Evolutionary conservation across 2,797 vertebrate genomes (phyloP), one percentile per base, ranked within the genome.

Genomic region (Glossophaga mutica): DNA sequence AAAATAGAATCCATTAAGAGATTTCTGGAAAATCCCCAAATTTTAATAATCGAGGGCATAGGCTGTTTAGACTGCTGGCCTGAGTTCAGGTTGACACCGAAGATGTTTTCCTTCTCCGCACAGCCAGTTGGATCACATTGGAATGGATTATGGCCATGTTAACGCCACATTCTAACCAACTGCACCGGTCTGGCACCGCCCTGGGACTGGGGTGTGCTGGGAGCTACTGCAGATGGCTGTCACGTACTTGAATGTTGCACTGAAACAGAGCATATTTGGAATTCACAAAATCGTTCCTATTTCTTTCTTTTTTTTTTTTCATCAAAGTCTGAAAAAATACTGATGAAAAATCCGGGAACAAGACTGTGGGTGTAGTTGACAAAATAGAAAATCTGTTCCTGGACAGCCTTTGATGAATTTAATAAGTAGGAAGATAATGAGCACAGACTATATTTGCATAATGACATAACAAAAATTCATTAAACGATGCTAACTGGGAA

Each of bases 361-460:
- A 90, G 92, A 90, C 46, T 50, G 68, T 84, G 73, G 34, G 87
- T 97, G 50, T 88, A 86, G 95, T 88, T 95, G 87, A 88, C 87
- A 94, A 96, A 97, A 96, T 67, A 97, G 92, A 92, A 95, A 96
- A 97, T 89, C 81, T 96, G 93, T 78, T 94, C 88, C 84, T 95
- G 92, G 92, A 90, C 44, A 95, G 87, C 86, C 97, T 94, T 91
- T 81, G 81, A 94, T 97, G 84, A 93, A 93, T 97, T 93, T 96
- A 97, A 59, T 90, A 94, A 94, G 73, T 76, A 59, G 48, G 71
- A 81, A 97, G 90, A 91, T 91, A 96, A 95, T 90, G 85, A 93
- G 74, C 37, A 37, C 29, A 55, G 82, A 79, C n/a, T 59, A 73
- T 2, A 90, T 94, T 83, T 96, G 87, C 96, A 95, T 96, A 95